Evolutionary conservation across 2,888 invertebrate genomes (phyloP).

Genomic region (Stenodema calcarata): DNA sequence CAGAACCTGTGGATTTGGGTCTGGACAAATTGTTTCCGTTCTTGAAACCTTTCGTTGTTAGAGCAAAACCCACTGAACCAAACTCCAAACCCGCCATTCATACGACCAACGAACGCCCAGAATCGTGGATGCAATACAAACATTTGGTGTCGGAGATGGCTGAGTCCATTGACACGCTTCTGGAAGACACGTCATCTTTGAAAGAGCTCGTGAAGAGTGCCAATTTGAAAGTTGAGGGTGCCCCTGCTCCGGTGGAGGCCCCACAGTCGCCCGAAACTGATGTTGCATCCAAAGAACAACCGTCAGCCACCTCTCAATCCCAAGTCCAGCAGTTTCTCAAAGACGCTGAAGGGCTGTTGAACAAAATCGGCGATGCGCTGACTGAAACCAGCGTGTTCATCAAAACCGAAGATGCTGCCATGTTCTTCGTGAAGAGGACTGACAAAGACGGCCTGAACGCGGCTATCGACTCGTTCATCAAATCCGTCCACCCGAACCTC

Average conservation of each 20-base stretch:
- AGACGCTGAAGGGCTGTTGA: not conserved
- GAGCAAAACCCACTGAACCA: not conserved
- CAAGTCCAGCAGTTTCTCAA: not conserved
- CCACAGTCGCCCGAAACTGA: not conserved
- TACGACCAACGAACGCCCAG: not conserved
- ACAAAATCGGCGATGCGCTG: not conserved
- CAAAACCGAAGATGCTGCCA: constrained; percentile 13
- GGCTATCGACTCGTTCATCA: not conserved
- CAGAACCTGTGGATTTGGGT: not conserved
- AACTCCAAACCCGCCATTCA: not conserved
- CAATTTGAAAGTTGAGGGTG: not conserved
- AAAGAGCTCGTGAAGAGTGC: not conserved
- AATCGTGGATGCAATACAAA: not conserved
- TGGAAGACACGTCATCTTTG: not conserved
- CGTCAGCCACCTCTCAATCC: not conserved
- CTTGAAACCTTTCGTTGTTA: not conserved
- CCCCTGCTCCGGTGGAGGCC: not conserved
- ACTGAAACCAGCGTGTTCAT: not conserved
- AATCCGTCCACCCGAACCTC: not conserved
- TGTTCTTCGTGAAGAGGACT: not conserved
- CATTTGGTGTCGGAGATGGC: not conserved
- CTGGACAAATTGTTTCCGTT: not conserved
- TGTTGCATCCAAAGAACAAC: not conserved
- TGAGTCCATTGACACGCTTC: not conserved
- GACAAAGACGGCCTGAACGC: not conserved